These are phyloP conservation scores for Enteromius unitaeniatus DNA, from an alignment of 2,797 vertebrate species.

Conservation along the genomic window DNA sequence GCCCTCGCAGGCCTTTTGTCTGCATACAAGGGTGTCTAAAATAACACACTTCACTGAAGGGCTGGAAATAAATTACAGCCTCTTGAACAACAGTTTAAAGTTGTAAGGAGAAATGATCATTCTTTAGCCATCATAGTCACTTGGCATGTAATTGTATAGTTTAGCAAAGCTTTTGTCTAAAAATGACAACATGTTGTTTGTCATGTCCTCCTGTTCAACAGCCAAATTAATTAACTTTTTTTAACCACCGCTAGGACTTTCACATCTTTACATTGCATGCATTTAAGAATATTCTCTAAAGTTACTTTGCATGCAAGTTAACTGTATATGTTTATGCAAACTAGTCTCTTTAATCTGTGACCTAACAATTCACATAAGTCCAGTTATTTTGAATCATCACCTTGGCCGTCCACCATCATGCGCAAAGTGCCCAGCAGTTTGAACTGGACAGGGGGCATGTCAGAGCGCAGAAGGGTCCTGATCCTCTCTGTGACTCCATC, in stretches of 20 bases:
- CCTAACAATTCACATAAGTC: neutral
- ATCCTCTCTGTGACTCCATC: constrained; percentile 83
- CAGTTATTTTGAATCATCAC: constrained; percentile 65
- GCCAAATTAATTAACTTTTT: neutral
- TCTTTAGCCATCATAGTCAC: constrained; percentile 19
- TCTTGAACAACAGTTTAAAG: constrained; percentile 30
- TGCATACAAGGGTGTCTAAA: constrained; percentile 31
- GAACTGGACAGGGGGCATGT: constrained; percentile 88
- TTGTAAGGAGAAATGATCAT: neutral
- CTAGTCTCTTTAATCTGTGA: neutral
- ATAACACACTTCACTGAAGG: constrained; percentile 50
- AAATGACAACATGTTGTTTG: constrained; percentile 9
- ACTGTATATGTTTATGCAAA: neutral
- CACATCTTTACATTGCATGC: neutral
- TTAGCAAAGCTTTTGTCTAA: constrained; percentile 27
- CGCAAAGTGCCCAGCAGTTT: constrained; percentile 86
- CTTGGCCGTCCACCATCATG: constrained; percentile 91
- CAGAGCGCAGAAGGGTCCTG: constrained; percentile 82
- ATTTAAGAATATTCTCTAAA: neutral
- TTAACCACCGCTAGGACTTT: neutral
- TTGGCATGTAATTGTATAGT: constrained; percentile 36
- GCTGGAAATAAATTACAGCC: constrained; percentile 57
- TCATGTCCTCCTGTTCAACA: constrained; percentile 11
- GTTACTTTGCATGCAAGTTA: neutral
- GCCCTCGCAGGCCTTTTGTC: constrained; percentile 39